phyloP scores from a whole-genome alignment of 2,113 vertebrate species.

The Lichenostomus cassidix region DNA sequence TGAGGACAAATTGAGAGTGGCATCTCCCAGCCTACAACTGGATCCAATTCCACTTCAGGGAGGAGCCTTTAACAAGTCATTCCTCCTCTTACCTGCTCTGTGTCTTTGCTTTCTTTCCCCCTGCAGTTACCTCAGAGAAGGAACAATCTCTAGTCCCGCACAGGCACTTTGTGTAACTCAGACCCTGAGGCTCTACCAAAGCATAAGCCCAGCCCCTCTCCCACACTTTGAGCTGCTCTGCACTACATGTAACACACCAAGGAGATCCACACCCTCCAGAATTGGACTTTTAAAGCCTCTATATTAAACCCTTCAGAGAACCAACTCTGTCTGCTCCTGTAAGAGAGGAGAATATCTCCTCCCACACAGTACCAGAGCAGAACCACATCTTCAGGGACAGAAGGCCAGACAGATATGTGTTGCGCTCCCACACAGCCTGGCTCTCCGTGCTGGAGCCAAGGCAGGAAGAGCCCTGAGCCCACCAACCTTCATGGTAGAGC shows the following conservation, averaged over 20 bases:
- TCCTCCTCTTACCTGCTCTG: background rate
- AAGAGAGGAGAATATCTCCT: background rate
- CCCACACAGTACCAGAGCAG: constrained; percentile 1
- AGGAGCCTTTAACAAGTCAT: background rate
- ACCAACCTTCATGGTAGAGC: constrained; percentile 88
- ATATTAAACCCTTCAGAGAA: background rate
- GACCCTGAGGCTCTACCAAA: background rate
- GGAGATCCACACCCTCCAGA: background rate
- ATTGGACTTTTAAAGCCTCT: background rate
- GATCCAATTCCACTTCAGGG: background rate
- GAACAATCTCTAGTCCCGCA: background rate
- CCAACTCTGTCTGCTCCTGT: background rate
- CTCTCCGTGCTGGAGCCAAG: background rate
- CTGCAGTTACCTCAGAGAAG: background rate
- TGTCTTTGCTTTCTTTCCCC: background rate
- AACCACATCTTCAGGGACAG: background rate
- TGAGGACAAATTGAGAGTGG: background rate
- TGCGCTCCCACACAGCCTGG: background rate
- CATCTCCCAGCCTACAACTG: background rate
- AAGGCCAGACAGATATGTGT: background rate
- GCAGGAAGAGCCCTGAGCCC: background rate
- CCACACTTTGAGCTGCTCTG: background rate
- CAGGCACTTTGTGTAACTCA: background rate
- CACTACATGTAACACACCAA: background rate
- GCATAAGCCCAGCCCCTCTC: background rate